Evolutionary conservation across 1,140 invertebrate species (phyloP).

Genomic region (Hyles euphorbiae): DNA sequence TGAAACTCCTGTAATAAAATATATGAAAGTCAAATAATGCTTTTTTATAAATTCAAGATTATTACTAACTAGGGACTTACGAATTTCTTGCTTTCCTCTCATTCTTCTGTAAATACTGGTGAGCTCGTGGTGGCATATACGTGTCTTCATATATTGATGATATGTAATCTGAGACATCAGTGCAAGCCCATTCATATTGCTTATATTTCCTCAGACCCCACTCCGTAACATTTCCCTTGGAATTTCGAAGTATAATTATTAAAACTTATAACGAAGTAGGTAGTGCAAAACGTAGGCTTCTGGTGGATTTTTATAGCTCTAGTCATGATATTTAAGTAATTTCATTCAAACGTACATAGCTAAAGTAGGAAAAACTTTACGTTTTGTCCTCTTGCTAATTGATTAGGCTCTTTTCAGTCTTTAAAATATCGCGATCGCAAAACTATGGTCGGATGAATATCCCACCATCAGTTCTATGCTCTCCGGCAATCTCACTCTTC

Average conservation of each 20-base stretch:
- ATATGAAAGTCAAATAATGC: not conserved
- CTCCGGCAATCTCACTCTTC: too few species aligned
- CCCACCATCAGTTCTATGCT: too few species aligned
- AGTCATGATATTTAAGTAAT: too few species aligned
- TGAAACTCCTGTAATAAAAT: constrained; percentile 71
- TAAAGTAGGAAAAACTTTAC: too few species aligned
- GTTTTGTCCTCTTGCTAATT: too few species aligned
- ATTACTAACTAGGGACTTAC: constrained; percentile 34
- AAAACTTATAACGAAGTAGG: not conserved
- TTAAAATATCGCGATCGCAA: too few species aligned
- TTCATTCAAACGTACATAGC: too few species aligned
- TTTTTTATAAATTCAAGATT: not conserved
- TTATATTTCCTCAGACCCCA: constrained; percentile 54
- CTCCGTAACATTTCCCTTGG: constrained; percentile 57
- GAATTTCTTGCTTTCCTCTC: constrained; percentile 54
- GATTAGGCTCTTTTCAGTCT: too few species aligned
- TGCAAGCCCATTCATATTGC: constrained; percentile 59
- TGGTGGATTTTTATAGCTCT: too few species aligned
- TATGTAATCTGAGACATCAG: constrained; percentile 51
- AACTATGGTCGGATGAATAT: too few species aligned
- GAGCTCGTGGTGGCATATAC: constrained; percentile 40
- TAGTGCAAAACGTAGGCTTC: too few species aligned
- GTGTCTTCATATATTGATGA: constrained; percentile 55
- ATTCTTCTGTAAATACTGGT: constrained; percentile 47
- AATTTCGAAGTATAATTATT: not conserved